Evolutionary conservation across 2,888 invertebrate genomes (phyloP).

Genomic region (Acanthosepion lycidas): DNA sequence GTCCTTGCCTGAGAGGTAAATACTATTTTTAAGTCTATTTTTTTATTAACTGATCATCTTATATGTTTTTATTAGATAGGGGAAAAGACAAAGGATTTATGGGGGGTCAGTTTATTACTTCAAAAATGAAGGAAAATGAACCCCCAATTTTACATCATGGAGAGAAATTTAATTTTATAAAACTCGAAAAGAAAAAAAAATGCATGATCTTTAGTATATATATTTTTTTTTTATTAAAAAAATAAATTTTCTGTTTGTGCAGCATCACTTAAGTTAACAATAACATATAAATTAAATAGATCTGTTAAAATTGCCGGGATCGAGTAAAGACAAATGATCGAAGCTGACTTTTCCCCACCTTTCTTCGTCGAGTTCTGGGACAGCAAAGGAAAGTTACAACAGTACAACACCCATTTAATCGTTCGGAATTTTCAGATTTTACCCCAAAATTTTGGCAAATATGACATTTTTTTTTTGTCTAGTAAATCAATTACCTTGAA

Average conservation of each 20-base stretch:
- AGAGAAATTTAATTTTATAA: not conserved
- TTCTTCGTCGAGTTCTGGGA: not conserved
- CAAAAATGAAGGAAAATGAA: not conserved
- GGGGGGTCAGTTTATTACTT: slow-evolving; percentile 33
- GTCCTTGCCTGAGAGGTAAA: slow-evolving; percentile 47
- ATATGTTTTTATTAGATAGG: not conserved
- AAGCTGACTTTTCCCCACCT: not conserved
- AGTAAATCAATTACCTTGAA: no score
- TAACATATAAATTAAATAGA: not conserved
- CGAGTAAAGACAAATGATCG: not conserved
- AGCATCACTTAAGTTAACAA: not conserved
- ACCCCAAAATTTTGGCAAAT: not conserved
- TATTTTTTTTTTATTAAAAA: not conserved
- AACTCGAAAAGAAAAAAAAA: not conserved
- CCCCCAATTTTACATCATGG: not conserved
- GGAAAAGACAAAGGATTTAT: not conserved
- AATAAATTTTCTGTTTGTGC: no score
- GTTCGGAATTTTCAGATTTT: not conserved
- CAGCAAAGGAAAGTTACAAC: not conserved
- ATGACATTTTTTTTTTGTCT: no score
- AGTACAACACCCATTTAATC: not conserved
- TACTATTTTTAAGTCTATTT: not conserved
- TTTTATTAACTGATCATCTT: not conserved
- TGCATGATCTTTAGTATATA: not conserved
- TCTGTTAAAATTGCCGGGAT: not conserved